A percentile compares a stretch with the other conserved stretches of the same genome.
Conservation (phyloP, 2,888 invertebrate genomes). For the Criorhina ranunculi region DNA sequence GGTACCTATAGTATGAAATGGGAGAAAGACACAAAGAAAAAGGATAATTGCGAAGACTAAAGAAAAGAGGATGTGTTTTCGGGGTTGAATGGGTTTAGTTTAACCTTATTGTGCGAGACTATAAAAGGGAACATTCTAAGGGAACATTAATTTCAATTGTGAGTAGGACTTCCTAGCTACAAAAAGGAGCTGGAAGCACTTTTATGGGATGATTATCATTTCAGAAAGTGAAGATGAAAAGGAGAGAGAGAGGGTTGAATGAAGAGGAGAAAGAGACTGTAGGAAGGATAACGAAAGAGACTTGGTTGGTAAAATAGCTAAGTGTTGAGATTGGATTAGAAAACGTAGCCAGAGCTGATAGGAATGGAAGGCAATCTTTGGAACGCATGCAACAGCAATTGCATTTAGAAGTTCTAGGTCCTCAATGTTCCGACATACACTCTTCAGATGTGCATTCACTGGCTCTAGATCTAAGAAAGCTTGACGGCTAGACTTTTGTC, state of each 20-base stretch:
- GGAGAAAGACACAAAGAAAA: neutral
- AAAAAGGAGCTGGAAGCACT: constrained; percentile 20
- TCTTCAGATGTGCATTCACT: too few relatives aligned
- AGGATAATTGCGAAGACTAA: constrained; percentile 39
- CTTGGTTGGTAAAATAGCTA: too few relatives aligned
- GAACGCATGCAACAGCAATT: too few relatives aligned
- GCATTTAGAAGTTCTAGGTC: too few relatives aligned
- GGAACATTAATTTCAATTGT: constrained; percentile 47
- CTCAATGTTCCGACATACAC: too few relatives aligned
- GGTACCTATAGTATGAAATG: neutral
- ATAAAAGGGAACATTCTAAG: constrained; percentile 51
- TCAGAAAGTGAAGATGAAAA: constrained; percentile 5
- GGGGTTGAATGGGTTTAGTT: constrained; percentile 57
- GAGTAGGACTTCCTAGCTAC: neutral
- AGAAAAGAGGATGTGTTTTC: constrained; percentile 35
- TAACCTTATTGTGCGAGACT: constrained; percentile 52
- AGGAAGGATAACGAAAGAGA: too few relatives aligned
- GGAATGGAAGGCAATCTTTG: too few relatives aligned
- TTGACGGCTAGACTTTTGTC: too few relatives aligned
- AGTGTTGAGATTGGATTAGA: too few relatives aligned
- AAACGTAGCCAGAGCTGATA: too few relatives aligned
- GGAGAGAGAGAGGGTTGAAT: neutral
- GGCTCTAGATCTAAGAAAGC: too few relatives aligned
- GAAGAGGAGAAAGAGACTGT: neutral
- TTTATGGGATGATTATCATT: constrained; percentile 18